phyloP scores from a whole-genome alignment of 2,113 vertebrate species.

The Aythya baeri region DNA sequence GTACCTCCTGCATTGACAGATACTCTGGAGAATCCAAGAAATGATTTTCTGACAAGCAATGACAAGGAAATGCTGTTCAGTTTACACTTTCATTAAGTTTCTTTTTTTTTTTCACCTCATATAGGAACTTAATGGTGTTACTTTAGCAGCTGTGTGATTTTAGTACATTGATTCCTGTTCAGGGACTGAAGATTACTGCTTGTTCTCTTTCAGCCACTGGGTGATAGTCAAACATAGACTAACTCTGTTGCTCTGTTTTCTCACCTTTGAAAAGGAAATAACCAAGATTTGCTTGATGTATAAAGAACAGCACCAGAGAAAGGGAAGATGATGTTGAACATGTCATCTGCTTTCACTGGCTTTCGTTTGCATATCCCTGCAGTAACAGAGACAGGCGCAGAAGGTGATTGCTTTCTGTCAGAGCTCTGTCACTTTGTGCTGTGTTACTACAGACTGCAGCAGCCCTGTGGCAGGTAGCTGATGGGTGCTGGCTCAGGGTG shows the following conservation, averaged over 20 bases:
- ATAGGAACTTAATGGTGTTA: neutral
- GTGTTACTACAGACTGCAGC: neutral
- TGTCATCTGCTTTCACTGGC: neutral
- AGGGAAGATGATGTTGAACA: neutral
- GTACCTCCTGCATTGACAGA: neutral
- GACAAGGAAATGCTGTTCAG: neutral
- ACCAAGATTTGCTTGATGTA: neutral
- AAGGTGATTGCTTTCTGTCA: neutral
- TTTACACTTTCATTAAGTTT: neutral
- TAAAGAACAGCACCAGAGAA: neutral
- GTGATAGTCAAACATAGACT: constrained; percentile 34
- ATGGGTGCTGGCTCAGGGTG: neutral
- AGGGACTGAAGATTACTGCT: neutral
- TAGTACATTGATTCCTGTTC: neutral
- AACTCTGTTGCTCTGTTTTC: neutral
- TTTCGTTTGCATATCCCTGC: neutral
- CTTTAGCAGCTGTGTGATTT: neutral
- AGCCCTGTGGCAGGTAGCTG: neutral
- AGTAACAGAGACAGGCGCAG: neutral
- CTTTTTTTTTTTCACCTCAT: neutral
- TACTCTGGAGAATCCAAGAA: neutral
- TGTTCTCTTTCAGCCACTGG: constrained; percentile 34
- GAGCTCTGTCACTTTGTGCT: neutral
- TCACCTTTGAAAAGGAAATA: neutral
- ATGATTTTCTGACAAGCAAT: neutral